Evolutionary conservation across 2,888 invertebrate genomes (phyloP).

Genomic region (Cephus pulcher): DNA sequence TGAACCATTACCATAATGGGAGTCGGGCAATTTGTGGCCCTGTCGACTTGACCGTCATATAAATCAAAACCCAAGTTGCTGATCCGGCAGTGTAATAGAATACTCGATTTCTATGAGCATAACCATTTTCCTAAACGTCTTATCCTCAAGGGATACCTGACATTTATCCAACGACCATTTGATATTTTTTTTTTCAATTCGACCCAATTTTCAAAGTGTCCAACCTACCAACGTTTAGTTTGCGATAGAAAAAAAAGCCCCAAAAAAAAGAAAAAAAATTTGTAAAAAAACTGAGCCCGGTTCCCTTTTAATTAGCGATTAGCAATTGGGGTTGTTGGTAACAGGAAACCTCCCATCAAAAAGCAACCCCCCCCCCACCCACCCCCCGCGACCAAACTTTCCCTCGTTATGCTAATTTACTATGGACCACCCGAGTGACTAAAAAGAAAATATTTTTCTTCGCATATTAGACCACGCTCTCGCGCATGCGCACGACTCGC

Average conservation of each 20-base stretch:
- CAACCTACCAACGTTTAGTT: fast-evolving
- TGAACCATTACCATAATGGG: slow-evolving; percentile 25
- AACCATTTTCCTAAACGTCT: not conserved
- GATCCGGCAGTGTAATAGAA: slow-evolving; percentile 2
- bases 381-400: slow-evolving; percentile 8
- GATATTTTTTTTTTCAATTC: too few relatives aligned
- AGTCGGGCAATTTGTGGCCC: slow-evolving; percentile 26
- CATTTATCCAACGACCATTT: too few relatives aligned
- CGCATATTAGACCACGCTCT: slow-evolving; percentile 14
- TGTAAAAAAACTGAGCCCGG: too few relatives aligned
- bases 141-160: too few relatives aligned
- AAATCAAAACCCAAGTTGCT: slow-evolving; percentile 2
- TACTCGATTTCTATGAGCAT: not conserved
- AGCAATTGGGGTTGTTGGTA: slow-evolving; percentile 3
- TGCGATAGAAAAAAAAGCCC: too few relatives aligned
- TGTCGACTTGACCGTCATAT: slow-evolving; percentile 1
- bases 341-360: slow-evolving; percentile 17
- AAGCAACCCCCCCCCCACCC: slow-evolving; percentile 8
- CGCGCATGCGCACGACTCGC: slow-evolving; percentile 36
- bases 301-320: slow-evolving; percentile 26
- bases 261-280: too few relatives aligned
- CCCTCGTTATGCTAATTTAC: slow-evolving; percentile 30
- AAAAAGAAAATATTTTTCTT: slow-evolving; percentile 61
- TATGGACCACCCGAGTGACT: not conserved
- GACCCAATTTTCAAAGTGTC: too few relatives aligned